These are phyloP conservation scores for Tachuris rubrigastra DNA, from an alignment of 2,113 vertebrate genomes.

Conservation along the genomic window DNA sequence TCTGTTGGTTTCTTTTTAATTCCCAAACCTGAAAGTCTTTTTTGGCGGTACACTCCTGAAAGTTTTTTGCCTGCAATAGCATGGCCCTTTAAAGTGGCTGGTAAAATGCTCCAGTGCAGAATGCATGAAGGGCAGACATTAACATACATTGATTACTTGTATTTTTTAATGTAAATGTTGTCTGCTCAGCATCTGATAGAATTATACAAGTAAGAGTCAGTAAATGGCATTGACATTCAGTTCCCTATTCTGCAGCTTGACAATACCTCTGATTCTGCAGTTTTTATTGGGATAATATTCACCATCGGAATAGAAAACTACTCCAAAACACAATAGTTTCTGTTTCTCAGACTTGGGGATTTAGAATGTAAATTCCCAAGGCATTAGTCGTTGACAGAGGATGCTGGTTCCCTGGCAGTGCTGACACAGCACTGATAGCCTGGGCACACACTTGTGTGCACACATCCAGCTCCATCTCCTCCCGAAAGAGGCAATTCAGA, in stretches of 20 bases:
- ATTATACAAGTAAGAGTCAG: slow-evolving; percentile 12
- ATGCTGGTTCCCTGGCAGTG: neutral
- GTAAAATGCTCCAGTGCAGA: neutral
- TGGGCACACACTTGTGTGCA: fast-evolving
- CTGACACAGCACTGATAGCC: neutral
- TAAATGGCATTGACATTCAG: neutral
- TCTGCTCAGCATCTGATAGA: slow-evolving; percentile 40
- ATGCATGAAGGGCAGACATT: slow-evolving; percentile 15
- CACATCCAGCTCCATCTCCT: neutral
- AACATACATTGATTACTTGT: slow-evolving; percentile 22
- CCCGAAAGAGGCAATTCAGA: neutral
- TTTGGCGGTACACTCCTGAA: neutral
- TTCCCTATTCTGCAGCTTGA: neutral
- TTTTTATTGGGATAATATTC: neutral
- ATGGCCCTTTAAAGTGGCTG: neutral
- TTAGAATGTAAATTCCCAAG: fast-evolving
- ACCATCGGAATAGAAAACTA: neutral
- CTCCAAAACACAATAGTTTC: neutral
- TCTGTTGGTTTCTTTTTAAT: neutral
- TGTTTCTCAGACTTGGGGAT: neutral
- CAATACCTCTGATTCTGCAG: neutral
- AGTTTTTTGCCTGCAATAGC: neutral
- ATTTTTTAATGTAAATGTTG: slow-evolving; percentile 33
- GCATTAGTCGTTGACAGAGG: neutral
- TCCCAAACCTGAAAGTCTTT: neutral